phyloP scores from a whole-genome alignment of 2,113 vertebrate species.

The Pholis gunnellus region DNA sequence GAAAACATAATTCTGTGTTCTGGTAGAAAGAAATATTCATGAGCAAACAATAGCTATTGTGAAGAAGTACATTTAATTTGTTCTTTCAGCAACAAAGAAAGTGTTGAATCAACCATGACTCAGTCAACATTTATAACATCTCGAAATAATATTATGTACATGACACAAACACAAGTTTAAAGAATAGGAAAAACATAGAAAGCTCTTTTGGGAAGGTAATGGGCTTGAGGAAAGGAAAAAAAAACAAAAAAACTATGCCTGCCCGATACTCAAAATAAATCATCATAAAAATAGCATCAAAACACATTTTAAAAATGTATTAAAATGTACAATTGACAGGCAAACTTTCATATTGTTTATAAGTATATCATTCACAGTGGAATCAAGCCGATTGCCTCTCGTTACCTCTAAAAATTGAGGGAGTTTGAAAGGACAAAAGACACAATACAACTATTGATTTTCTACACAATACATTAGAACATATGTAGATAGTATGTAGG shows the following conservation, averaged over 20 bases:
- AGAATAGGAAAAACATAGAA: slow-evolving; percentile 38
- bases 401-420: slow-evolving; percentile 70
- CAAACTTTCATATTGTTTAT: slow-evolving; percentile 35
- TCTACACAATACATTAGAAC: slow-evolving; percentile 70
- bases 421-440: slow-evolving; percentile 53
- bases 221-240: slow-evolving; percentile 13
- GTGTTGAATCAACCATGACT: slow-evolving; percentile 40
- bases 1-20: background rate
- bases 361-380: slow-evolving; percentile 53
- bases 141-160: slow-evolving; percentile 60
- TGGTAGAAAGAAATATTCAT: background rate
- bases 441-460: slow-evolving; percentile 30
- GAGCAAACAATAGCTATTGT: background rate
- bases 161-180: slow-evolving; percentile 31
- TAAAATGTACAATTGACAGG: slow-evolving; percentile 37
- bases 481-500: slow-evolving; percentile 57
- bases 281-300: slow-evolving; percentile 37
- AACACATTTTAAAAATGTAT: slow-evolving; percentile 41
- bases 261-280: slow-evolving; percentile 29
- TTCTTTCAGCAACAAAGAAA: slow-evolving; percentile 46
- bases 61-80: slow-evolving; percentile 63
- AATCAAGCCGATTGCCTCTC: slow-evolving; percentile 49
- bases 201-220: slow-evolving; percentile 6
- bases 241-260: slow-evolving; percentile 24
- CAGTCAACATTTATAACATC: slow-evolving; percentile 42